Evolutionary conservation across 2,113 vertebrate species (phyloP), one percentile per base, ranked within the genome.

Genomic region (Hepsetus odoe): DNA sequence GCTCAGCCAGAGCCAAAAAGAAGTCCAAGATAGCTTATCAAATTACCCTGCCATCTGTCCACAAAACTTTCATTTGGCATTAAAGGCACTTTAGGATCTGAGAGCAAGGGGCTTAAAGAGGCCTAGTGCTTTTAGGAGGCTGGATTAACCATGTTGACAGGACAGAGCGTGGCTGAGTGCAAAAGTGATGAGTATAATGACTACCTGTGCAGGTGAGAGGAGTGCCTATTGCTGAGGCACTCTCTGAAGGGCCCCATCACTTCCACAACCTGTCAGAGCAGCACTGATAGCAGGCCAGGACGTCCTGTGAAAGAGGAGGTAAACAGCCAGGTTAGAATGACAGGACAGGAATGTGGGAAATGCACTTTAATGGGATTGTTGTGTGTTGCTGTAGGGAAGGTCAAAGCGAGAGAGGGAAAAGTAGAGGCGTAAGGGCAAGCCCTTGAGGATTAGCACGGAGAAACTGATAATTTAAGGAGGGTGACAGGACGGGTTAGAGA

Each of bases 241-340:
- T 20, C 91, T 74, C 89, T 88, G 84, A 90, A 89, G 88, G 68
- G 87, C 87, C 86, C 81, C 28, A 83, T 82, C 76, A 89, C 86
- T 92, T 92, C 92, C 91, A 91, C 87, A 83, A 91, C 89, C 87
- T 92, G 86, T 92, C 91, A 92, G 28, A 49, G 68, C 80, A 12
- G 64, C 26, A 51, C 58, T 68, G 61, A 70, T 40, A 76, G 82
- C 85, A 79, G 82, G 88, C 3, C 18, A 80, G 76, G 71, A 82
- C 83, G 84, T 86, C 87, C 85, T 72, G 85, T 90, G 88, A 89
- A 86, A 91, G 89, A 89, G 76, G 90, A 91, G 88, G 85, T 91
- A 93, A 94, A 93, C 92, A 93, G 86, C 80, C 83, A 87, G 90
- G 91, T 90, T 90, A 85, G 80, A 72, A 86, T 82, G 73, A 85